Evolutionary conservation across 2,888 invertebrate species (phyloP), one percentile per base, ranked within the genome.

Genomic region (Neoaliturus tenellus): DNA sequence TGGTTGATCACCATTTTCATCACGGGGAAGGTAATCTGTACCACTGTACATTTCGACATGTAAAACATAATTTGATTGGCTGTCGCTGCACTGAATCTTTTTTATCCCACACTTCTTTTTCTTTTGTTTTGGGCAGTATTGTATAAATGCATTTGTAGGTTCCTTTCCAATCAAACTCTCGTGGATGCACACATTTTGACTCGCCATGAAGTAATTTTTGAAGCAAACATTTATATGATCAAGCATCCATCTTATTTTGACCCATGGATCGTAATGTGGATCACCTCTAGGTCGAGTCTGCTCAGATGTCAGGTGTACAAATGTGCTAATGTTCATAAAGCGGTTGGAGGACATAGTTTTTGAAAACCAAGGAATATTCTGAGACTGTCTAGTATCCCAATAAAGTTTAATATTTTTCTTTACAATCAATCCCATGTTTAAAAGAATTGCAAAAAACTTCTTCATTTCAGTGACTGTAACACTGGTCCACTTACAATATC

Each of bases 121-220:
- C 28, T 81, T 33, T 41, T 81, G 62, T 20, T 81, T 81, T 33
- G 81, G 62, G 0, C 62, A 0, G 17, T 81, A 81, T 28, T 81
- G 81, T 12, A 81, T 81, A 14, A 62, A 81, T 28, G 39, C 14
- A 31, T 23, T 62, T 5, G 39, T 6, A n/a, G 62, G 58, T 39
- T 81, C 67, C 55, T 62, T 81, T 12, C 81, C 81, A 14, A 81
- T 81, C 3, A 81, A 23, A 17, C 58, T 33, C 41, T 81, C 67
- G 39, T 81, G 62, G 17, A 81, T 81, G 33, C 62, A 62, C 17
- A 81, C 39, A 23, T 81, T 35, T 23, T 81, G 58, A 23, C 10
- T 3, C 0, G 62, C 41, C 0, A 17, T 23, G 28, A 75, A 75
- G n/a, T 48, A 51, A 2, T 5, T 48, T 14, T 58, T 80, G 35